Percentiles rank a stretch among this genome's conserved stretches.
Evolutionary conservation across 2,113 vertebrate genomes (phyloP).

Genomic region (Epinephelus cyanopodus): DNA sequence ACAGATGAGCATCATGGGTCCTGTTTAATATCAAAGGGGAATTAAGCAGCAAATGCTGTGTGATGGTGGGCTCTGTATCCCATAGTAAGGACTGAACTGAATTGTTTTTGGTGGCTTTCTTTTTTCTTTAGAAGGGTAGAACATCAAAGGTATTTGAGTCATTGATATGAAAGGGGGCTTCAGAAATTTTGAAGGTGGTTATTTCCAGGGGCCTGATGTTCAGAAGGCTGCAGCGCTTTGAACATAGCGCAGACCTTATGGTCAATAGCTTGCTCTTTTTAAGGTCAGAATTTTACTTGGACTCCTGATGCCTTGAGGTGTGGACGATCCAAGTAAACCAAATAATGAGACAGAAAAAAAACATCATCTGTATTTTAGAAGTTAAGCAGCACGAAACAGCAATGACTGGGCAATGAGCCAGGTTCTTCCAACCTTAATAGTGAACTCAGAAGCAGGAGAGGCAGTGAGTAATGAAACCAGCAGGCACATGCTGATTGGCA

Average conservation of each 20-base stretch:
- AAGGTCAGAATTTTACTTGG: not conserved
- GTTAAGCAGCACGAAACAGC: slow-evolving; percentile 25
- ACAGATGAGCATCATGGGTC: too few species aligned
- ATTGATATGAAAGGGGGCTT: not conserved
- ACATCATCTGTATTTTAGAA: slow-evolving; percentile 4
- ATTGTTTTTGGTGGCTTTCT: not conserved
- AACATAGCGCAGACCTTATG: not conserved
- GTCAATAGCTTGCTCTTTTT: not conserved
- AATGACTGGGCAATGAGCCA: slow-evolving; percentile 6
- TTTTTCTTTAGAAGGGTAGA: not conserved
- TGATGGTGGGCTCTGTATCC: not conserved
- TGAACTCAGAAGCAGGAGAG: slow-evolving; percentile 13
- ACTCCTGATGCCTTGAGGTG: not conserved
- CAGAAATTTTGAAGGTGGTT: not conserved
- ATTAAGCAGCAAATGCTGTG: not conserved
- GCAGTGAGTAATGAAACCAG: slow-evolving; percentile 33
- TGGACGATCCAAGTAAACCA: not conserved
- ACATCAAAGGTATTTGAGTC: not conserved
- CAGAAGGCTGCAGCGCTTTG: not conserved
- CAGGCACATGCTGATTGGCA: slow-evolving; percentile 81
- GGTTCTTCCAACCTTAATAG: not conserved
- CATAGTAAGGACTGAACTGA: not conserved
- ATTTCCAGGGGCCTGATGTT: slow-evolving; percentile 1
- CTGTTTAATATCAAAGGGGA: too few species aligned
- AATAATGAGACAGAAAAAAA: not conserved